Evolutionary conservation across 2,888 invertebrate species (phyloP).

Genomic region (Drosophila mulleri): DNA sequence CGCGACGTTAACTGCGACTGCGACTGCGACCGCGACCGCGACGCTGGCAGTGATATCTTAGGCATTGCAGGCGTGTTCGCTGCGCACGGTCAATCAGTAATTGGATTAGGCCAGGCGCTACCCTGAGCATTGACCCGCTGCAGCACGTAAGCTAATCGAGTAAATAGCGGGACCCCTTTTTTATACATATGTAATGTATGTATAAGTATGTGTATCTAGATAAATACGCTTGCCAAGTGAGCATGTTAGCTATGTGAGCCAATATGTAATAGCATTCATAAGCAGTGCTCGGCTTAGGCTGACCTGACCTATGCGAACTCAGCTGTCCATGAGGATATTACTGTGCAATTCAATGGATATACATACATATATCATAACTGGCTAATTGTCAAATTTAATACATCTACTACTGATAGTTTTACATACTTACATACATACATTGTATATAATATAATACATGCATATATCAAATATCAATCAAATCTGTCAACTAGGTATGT

Average conservation of each 20-base stretch:
- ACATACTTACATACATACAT: no score
- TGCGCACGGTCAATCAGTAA: slow-evolving; percentile 53
- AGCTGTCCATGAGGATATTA: background rate
- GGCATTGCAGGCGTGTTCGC: background rate
- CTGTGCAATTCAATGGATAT: background rate
- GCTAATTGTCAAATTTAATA: no score
- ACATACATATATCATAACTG: no score
- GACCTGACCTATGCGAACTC: background rate
- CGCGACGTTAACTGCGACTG: background rate
- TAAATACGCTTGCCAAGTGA: background rate
- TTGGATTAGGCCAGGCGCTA: slow-evolving; percentile 55
- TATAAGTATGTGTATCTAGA: background rate
- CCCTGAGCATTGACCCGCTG: slow-evolving; percentile 43
- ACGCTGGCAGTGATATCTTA: background rate
- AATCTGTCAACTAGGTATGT: no score
- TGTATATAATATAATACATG: no score
- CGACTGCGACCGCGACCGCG: background rate
- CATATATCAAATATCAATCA: no score
- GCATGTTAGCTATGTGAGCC: background rate
- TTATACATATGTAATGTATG: background rate
- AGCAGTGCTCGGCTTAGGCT: no score
- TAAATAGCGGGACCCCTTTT: slow-evolving; percentile 26
- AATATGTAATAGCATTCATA: background rate
- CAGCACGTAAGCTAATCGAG: slow-evolving; percentile 39
- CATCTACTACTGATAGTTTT: no score